These are phyloP conservation scores for Cariama cristata DNA, from an alignment of 2,113 vertebrate genomes.

Conservation along the genomic window DNA sequence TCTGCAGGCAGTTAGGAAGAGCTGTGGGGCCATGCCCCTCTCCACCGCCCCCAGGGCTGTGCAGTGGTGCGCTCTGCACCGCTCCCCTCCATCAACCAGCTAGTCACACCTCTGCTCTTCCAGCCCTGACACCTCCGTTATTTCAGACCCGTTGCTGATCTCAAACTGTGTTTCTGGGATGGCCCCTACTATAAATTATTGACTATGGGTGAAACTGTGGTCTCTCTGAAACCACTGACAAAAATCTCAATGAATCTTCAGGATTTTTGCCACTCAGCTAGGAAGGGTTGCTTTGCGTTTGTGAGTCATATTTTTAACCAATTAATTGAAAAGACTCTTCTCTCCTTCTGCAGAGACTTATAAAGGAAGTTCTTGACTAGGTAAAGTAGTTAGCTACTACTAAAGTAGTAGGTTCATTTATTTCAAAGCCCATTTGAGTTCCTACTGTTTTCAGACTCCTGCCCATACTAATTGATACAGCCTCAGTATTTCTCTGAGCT, in stretches of 20 bases:
- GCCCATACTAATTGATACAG: background rate
- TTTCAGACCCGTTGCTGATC: background rate
- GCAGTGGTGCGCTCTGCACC: rapidly evolving
- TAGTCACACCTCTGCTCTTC: background rate
- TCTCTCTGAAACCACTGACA: background rate
- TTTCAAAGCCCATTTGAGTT: background rate
- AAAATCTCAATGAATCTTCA: background rate
- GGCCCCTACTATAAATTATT: background rate
- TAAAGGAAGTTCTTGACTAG: background rate
- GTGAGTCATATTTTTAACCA: background rate
- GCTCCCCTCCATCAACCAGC: background rate
- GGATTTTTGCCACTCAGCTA: background rate
- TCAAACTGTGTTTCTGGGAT: background rate
- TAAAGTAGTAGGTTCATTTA: background rate
- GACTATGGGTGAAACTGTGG: background rate
- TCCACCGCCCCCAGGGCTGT: rapidly evolving
- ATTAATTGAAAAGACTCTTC: background rate
- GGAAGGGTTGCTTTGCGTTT: background rate
- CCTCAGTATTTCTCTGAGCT: background rate
- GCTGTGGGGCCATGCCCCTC: no score
- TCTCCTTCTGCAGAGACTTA: background rate
- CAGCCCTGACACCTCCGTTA: background rate
- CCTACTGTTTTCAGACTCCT: background rate
- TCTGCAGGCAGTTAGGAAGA: background rate
- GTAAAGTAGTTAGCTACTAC: background rate